Evolutionary conservation across 2,888 invertebrate genomes (phyloP).

Genomic region (Apodemia duryi): DNA sequence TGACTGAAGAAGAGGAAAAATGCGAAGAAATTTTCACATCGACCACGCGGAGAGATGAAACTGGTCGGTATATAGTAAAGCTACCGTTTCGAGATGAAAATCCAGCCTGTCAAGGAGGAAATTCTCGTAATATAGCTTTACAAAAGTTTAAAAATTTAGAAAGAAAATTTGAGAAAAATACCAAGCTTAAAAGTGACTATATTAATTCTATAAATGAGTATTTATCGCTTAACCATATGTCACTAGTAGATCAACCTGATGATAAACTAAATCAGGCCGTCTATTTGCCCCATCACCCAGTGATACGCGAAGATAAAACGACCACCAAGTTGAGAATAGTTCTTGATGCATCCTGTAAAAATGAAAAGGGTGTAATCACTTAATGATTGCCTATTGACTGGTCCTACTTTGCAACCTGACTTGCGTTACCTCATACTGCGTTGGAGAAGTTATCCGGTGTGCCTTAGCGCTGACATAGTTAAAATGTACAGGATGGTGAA

Average conservation of each 20-base stretch:
- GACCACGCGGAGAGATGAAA: constrained; percentile 24
- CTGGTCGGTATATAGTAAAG: constrained; percentile 26
- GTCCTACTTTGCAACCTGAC: constrained; percentile 34
- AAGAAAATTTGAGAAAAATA: constrained; percentile 3
- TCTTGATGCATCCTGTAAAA: constrained; percentile 28
- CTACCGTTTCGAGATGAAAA: constrained; percentile 19
- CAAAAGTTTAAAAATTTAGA: constrained; percentile 7
- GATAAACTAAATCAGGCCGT: background rate
- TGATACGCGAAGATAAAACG: constrained; percentile 15
- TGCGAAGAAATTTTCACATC: constrained; percentile 23
- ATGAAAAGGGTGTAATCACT: constrained; percentile 28
- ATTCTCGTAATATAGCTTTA: constrained; percentile 2
- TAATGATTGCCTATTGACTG: constrained; percentile 33
- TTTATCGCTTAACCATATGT: background rate
- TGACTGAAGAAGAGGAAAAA: constrained; percentile 19
- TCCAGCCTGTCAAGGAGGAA: background rate
- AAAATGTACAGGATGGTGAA: constrained; percentile 37
- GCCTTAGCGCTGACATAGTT: constrained; percentile 29
- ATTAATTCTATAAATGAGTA: background rate
- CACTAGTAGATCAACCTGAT: background rate
- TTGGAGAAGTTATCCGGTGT: constrained; percentile 29
- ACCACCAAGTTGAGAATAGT: constrained; percentile 8
- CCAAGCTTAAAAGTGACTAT: background rate
- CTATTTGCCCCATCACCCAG: constrained; percentile 6
- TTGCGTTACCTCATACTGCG: constrained; percentile 34